Evolutionary conservation across 1,140 invertebrate genomes (phyloP), one percentile per base, ranked within the genome.

Genomic region (Charaxes varanes): DNA sequence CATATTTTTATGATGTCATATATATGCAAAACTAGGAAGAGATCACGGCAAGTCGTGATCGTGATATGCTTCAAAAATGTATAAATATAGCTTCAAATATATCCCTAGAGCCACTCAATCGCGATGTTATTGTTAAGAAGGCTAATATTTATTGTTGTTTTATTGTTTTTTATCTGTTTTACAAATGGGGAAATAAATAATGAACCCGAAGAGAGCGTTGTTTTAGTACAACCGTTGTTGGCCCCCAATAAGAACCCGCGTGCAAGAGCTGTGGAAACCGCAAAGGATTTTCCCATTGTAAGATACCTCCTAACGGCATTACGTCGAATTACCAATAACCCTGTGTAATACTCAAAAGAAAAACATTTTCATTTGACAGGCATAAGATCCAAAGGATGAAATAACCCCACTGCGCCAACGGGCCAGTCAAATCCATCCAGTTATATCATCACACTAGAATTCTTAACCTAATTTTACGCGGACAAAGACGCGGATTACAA

Each of bases 211-310:
- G 50, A 56, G 26, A 18, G 44, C 37, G 51, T 76, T 3, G 49
- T 67, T 10, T 30, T 74, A n/a, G 50, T 72, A 6, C 40, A 62
- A 2, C 72, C 77, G 1, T 62, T 81, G 4, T 27, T 77, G 16
- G 67, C 70, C 5, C 53, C 73, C 13, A 50, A 53, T 14, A 64
- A 53, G n/a, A 49, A 34, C 34, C 36, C 60, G 2, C 54, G 52
- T 49, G 63, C 62, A 0, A 46, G 53, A 26, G 36, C 41, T 3
- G 51, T 43, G n/a, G 72, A 78, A 52, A 78, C 65, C 2, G 77
- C 77, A 6, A 81, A 77, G 42, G 72, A 77, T 43, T 81, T 76
- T 43, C 72, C 77, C 3, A 18, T 68, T 7, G 23, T 77, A 7
- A 64, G 56, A 53, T 19, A n/a, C n/a, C n/a, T n/a, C n/a, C n/a